Percentiles rank a stretch among this genome's conserved stretches.
Evolutionary conservation across 1,140 invertebrate genomes (phyloP).

Genomic region (Cheumatopsyche charites): DNA sequence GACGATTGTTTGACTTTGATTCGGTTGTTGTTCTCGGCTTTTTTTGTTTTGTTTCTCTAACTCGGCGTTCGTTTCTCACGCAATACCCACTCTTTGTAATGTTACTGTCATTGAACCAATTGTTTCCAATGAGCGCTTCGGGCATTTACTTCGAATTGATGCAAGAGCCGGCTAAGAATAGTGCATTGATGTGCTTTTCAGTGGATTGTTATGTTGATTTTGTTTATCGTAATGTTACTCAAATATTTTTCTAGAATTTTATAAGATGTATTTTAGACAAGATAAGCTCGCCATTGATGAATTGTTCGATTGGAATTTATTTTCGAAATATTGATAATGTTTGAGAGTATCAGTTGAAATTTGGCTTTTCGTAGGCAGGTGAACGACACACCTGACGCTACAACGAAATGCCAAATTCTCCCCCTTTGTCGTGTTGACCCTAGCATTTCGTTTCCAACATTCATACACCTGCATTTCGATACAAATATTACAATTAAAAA

Average conservation of each 20-base stretch:
- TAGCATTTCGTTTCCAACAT: not conserved
- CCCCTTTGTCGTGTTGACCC: not conserved
- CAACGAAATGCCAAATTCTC: constrained; percentile 21
- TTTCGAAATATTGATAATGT: no score
- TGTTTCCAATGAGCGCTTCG: constrained; percentile 14
- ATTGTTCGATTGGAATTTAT: no score
- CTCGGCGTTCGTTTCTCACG: no score
- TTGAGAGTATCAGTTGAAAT: not conserved
- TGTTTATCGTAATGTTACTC: no score
- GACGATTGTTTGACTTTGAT: no score
- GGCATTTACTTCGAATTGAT: constrained; percentile 12
- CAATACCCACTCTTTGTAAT: not conserved
- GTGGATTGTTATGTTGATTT: no score
- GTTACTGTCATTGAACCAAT: constrained; percentile 15
- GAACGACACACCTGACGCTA: constrained; percentile 15
- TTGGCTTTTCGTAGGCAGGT: constrained; percentile 8
- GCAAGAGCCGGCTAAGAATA: not conserved
- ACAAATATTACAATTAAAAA: not conserved
- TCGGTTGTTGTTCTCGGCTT: no score
- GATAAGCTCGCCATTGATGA: no score
- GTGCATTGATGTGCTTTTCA: no score
- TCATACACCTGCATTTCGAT: not conserved
- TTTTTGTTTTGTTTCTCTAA: no score
- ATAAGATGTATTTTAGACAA: no score
- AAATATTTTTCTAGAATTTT: no score